These are phyloP conservation scores for Cantharis nigra DNA, from an alignment of 2,888 invertebrate genomes.

Conservation along the genomic window DNA sequence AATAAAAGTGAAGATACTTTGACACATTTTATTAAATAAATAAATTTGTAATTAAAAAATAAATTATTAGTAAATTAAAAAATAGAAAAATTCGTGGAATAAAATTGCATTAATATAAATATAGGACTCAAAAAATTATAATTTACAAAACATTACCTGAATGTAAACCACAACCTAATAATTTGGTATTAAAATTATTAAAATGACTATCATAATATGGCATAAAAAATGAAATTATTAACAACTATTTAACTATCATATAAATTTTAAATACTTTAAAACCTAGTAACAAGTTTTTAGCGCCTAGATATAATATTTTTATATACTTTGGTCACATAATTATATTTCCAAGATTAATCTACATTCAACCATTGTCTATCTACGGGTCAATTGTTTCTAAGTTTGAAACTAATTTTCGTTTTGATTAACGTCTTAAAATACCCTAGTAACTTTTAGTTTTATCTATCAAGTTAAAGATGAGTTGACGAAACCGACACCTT, in stretches of 20 bases:
- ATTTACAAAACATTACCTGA: background rate
- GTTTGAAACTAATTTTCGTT: background rate
- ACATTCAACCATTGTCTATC: background rate
- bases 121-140: background rate
- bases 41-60: background rate
- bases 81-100: background rate
- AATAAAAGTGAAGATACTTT: background rate
- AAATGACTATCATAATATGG: conserved; percentile 22
- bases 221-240: conserved; percentile 7
- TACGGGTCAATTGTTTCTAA: background rate
- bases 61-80: background rate
- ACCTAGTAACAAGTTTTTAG: background rate
- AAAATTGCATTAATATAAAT: background rate
- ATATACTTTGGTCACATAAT: background rate
- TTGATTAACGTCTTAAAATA: background rate
- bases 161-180: conserved; percentile 21
- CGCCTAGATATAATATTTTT: background rate
- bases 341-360: background rate
- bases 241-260: background rate
- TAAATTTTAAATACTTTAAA: background rate
- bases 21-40: background rate
- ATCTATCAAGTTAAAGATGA: background rate
- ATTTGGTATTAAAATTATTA: conserved; percentile 20
- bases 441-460: background rate
- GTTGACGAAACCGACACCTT: background rate